Evolutionary conservation across 2,797 vertebrate genomes (phyloP).

Genomic region (Iguana delicatissima): DNA sequence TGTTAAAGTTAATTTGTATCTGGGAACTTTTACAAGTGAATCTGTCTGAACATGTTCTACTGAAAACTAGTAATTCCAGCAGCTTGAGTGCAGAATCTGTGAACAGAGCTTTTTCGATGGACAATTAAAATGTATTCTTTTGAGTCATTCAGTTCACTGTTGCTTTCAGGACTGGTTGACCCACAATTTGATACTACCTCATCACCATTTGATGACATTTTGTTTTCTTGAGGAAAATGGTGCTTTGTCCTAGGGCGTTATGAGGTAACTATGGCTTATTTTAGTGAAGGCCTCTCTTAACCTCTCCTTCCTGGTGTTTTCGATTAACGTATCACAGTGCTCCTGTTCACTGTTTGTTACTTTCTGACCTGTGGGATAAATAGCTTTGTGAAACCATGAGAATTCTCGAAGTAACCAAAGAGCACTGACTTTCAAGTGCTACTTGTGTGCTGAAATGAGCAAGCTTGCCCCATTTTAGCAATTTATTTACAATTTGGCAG

Average conservation of each 20-base stretch:
- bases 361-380: neutral
- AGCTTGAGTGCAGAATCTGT: neutral
- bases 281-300: neutral
- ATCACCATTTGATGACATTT: neutral
- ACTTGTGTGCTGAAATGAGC: constrained; percentile 14
- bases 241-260: neutral
- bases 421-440: neutral
- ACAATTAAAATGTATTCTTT: neutral
- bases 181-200: neutral
- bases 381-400: neutral
- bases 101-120: neutral
- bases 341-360: constrained; percentile 2
- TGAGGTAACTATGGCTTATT: neutral
- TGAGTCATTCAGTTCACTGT: neutral
- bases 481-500: neutral
- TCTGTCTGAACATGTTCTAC: neutral
- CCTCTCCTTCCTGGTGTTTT: neutral
- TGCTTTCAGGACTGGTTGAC: neutral
- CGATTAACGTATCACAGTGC: neutral
- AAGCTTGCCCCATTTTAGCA: neutral
- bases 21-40: neutral
- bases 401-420: constrained; percentile 12
- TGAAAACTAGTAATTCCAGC: neutral
- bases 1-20: neutral
- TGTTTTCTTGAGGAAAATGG: neutral